A percentile compares a stretch with the other conserved stretches of the same genome.
phyloP scores from a whole-genome alignment of 2,113 vertebrate species.

The Canis aureus region DNA sequence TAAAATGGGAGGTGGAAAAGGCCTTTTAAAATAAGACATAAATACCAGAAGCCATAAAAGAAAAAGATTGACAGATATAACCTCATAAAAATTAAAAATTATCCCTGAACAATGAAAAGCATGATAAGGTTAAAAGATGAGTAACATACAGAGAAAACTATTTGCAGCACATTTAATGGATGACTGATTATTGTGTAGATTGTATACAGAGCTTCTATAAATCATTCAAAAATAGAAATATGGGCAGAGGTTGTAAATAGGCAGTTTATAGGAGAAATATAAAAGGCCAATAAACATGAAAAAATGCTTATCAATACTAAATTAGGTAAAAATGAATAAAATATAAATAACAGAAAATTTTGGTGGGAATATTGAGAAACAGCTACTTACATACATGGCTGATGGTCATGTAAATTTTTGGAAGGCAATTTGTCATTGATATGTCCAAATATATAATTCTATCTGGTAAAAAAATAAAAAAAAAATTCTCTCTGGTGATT shows the following conservation, averaged over 20 bases:
- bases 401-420: background rate
- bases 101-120: conserved; percentile 41
- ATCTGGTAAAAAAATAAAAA: background rate
- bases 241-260: background rate
- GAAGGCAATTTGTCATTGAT: conserved; percentile 18
- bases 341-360: conserved; percentile 10
- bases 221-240: conserved; percentile 61
- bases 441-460: background rate
- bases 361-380: background rate
- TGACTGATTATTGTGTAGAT: conserved; percentile 59
- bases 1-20: background rate
- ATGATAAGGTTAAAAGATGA: conserved; percentile 40
- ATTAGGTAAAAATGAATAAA: conserved; percentile 41
- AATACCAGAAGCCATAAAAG: conserved; percentile 20
- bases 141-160: conserved; percentile 40
- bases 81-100: conserved; percentile 67
- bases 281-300: conserved; percentile 37
- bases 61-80: conserved; percentile 36
- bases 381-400: conserved; percentile 5
- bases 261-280: conserved; percentile 34
- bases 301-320: background rate
- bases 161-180: conserved; percentile 53
- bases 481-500: conserved; percentile 28
- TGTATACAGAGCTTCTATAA: conserved; percentile 34
- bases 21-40: background rate